A percentile compares a stretch with the other conserved stretches of the same genome.
These are phyloP conservation scores for Tupaia chinensis DNA, from an alignment of 2,113 vertebrate species.

Conservation along the genomic window DNA sequence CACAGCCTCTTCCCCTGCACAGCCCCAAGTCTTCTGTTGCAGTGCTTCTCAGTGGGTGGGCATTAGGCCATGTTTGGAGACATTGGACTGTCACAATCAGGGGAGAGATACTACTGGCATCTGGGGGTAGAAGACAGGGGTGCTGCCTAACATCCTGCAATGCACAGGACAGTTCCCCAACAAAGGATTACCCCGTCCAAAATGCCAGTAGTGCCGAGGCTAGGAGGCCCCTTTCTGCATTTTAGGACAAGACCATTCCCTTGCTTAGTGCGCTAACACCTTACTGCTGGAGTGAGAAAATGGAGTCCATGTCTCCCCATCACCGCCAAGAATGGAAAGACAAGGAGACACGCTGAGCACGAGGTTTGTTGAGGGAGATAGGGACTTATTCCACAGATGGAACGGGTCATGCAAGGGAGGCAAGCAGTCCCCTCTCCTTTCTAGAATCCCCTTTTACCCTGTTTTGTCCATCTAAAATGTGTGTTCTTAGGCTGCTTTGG, in stretches of 20 bases:
- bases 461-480: too few relatives aligned
- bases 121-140: not conserved
- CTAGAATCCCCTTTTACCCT: too few relatives aligned
- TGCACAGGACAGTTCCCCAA: not conserved
- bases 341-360: too few relatives aligned
- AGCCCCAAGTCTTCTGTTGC: not conserved
- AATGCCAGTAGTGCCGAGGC: not conserved
- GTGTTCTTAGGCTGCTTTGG: too few relatives aligned
- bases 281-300: not conserved
- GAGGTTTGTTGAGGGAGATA: too few relatives aligned
- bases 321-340: too few relatives aligned
- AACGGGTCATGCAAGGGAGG: too few relatives aligned
- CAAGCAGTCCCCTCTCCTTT: too few relatives aligned
- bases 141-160: not conserved
- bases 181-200: not conserved
- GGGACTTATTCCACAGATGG: too few relatives aligned
- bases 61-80: not conserved
- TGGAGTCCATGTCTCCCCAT: too few relatives aligned
- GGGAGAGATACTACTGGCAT: not conserved
- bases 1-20: not conserved
- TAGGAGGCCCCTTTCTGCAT: not conserved
- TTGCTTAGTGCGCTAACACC: not conserved
- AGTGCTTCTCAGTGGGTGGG: not conserved
- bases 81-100: not conserved
- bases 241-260: not conserved